phyloP scores from a whole-genome alignment of 2,797 vertebrate species.

The Myoxocephalus aenaeus region DNA sequence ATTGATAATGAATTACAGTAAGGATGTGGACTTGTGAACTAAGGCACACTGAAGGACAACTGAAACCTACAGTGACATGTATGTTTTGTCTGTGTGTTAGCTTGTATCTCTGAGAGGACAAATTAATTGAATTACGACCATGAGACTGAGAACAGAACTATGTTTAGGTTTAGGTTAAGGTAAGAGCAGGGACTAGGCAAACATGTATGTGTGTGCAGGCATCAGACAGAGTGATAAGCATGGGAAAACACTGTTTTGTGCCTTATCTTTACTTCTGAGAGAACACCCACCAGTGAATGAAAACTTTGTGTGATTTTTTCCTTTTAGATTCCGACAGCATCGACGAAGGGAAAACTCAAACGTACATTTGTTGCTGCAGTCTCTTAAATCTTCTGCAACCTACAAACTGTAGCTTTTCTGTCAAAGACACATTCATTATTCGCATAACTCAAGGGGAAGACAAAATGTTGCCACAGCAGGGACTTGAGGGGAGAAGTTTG shows the following conservation, averaged over 20 bases:
- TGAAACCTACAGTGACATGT: neutral
- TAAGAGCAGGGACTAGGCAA: neutral
- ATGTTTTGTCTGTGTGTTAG: too few relatives aligned
- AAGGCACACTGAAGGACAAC: slow-evolving; percentile 3
- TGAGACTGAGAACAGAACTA: neutral
- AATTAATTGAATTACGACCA: neutral
- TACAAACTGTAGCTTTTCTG: neutral
- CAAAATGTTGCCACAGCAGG: neutral
- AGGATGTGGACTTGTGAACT: neutral
- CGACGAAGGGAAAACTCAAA: neutral
- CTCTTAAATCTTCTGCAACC: neutral
- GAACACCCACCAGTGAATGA: neutral
- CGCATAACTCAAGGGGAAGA: too few relatives aligned
- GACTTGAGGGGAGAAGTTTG: neutral
- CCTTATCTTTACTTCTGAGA: slow-evolving; percentile 5
- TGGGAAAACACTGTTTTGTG: slow-evolving; percentile 6
- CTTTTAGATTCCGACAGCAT: neutral
- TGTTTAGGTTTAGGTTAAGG: neutral
- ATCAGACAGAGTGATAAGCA: neutral
- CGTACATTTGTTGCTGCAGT: neutral
- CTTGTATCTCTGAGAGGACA: neutral
- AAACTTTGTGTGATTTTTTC: neutral
- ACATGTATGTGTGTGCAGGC: neutral
- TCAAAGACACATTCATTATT: neutral
- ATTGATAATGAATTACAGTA: neutral